phyloP scores from a whole-genome alignment of 2,888 invertebrate genomes.

The Scaptomyza cyrtandrae region DNA sequence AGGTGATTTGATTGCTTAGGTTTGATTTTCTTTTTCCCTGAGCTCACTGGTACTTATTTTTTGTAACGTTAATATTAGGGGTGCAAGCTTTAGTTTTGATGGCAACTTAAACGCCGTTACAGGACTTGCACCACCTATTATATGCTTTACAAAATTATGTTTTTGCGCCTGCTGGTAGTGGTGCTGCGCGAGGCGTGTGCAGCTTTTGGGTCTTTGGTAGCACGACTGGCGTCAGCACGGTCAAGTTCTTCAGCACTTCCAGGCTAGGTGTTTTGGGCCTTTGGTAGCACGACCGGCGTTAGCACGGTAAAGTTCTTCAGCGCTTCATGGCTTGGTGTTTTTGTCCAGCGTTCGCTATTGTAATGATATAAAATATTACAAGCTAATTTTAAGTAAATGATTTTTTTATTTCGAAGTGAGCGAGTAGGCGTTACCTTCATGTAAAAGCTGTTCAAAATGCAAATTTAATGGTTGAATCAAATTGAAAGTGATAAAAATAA shows the following conservation, averaged over 20 bases:
- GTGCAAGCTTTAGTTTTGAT: too few species aligned
- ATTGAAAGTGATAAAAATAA: too few species aligned
- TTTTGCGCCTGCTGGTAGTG: neutral
- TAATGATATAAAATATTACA: too few species aligned
- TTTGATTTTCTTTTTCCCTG: too few species aligned
- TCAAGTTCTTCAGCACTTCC: slow-evolving; percentile 92
- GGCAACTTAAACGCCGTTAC: neutral
- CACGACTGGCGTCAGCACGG: slow-evolving; percentile 38
- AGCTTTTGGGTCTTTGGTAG: slow-evolving; percentile 2
- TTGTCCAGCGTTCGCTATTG: slow-evolving; percentile 91
- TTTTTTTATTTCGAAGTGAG: too few species aligned
- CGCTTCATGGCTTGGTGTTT: slow-evolving; percentile 90
- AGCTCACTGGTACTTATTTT: too few species aligned
- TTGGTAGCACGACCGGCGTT: slow-evolving; percentile 31
- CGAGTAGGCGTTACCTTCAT: too few species aligned
- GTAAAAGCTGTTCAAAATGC: too few species aligned
- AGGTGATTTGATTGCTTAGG: too few species aligned
- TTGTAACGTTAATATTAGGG: too few species aligned
- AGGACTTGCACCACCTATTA: neutral
- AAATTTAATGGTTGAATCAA: too few species aligned
- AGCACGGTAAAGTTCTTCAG: slow-evolving; percentile 88
- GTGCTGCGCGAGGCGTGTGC: neutral
- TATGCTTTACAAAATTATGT: neutral
- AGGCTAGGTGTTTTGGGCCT: slow-evolving; percentile 88
- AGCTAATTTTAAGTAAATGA: too few species aligned